Base-by-base conservation (phyloP, 2,888 invertebrate species). In the Caenorhabditis auriculariae region DNA sequence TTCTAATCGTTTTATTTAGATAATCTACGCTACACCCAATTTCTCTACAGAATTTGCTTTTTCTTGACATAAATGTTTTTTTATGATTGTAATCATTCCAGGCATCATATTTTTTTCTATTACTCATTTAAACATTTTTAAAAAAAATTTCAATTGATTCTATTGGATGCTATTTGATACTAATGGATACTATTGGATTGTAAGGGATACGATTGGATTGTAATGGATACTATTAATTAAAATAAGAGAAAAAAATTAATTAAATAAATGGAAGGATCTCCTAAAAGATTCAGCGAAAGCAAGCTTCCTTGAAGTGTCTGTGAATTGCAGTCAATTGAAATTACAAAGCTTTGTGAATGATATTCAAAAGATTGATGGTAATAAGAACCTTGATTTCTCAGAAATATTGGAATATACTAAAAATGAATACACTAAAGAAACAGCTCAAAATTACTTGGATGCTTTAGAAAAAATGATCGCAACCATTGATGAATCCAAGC, bases 311-410 rank as follows among this genome's bases (percentile, higher is more conserved):
- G n/a, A n/a, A n/a, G n/a, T n/a, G n/a, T n/a, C n/a, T 26, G 53
- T 47, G 21, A 45, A 53, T 47, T 53, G 23, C 53, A 35, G 26
- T 44, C 47, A n/a, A n/a, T n/a, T n/a, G n/a, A n/a, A n/a, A n/a
- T n/a, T n/a, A n/a, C n/a, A n/a, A n/a, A n/a, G n/a, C n/a, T n/a
- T n/a, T n/a, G n/a, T n/a, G 24, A 23, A n/a, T n/a, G n/a, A n/a
- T n/a, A n/a, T n/a, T n/a, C n/a, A 48, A 48, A 48, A 48, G 39
- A 24, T 48, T 39, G 37, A 48, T 48, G 48, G 48, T 42, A 48
- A 48, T 42, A 39, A 48, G 39, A 37, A 48, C n/a, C n/a, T 48
- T 42, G 48, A 48, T 48, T 48, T 48, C 37, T 48, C 48, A 48
- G 48, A 48, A 48, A 48, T 48, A 15, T 17, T 17, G n/a, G 48